Conservation (phyloP, 2,888 invertebrate genomes). For the Drosophila cognata region DNA sequence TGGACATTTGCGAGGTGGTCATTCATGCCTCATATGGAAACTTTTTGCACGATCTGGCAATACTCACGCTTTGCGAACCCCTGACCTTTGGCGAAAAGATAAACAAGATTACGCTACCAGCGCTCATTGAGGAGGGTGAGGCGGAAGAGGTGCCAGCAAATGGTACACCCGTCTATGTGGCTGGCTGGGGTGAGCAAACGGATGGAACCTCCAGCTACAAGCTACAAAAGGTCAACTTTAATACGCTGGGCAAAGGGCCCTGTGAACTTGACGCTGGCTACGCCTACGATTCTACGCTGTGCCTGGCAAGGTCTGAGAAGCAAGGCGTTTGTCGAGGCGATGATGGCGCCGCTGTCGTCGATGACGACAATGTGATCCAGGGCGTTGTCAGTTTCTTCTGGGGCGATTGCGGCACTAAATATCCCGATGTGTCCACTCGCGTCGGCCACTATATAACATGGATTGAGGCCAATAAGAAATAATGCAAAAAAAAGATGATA, state of each 20-base stretch:
- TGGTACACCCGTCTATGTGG: conserved; percentile 67
- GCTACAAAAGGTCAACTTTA: conserved; percentile 74
- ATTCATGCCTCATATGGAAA: conserved; percentile 80
- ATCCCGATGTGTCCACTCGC: conserved; percentile 79
- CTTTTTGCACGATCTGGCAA: conserved; percentile 80
- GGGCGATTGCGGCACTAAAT: conserved; percentile 78
- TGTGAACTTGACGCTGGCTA: conserved; percentile 76
- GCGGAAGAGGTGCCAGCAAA: conserved; percentile 45
- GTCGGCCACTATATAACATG: conserved; percentile 72
- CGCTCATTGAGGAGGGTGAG: conserved; percentile 15
- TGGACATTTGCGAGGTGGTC: conserved; percentile 56
- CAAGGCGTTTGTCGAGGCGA: conserved; percentile 82
- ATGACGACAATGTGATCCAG: conserved; percentile 63
- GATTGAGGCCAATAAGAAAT: conserved; percentile 62
- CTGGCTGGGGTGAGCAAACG: conserved; percentile 81
- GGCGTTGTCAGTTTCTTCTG: conserved; percentile 78
- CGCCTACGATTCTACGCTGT: conserved; percentile 74
- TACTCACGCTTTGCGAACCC: conserved; percentile 62
- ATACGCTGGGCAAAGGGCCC: conserved; percentile 50
- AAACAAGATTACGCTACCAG: conserved; percentile 62
- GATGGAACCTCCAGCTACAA: conserved; percentile 67
- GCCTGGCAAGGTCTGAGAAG: conserved; percentile 68
- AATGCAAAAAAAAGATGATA: not conserved
- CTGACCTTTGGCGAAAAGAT: conserved; percentile 62
- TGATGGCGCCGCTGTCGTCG: conserved; percentile 79